These are phyloP conservation scores for Macaca nemestrina DNA, from an alignment of 2,113 vertebrate genomes.

Conservation along the genomic window DNA sequence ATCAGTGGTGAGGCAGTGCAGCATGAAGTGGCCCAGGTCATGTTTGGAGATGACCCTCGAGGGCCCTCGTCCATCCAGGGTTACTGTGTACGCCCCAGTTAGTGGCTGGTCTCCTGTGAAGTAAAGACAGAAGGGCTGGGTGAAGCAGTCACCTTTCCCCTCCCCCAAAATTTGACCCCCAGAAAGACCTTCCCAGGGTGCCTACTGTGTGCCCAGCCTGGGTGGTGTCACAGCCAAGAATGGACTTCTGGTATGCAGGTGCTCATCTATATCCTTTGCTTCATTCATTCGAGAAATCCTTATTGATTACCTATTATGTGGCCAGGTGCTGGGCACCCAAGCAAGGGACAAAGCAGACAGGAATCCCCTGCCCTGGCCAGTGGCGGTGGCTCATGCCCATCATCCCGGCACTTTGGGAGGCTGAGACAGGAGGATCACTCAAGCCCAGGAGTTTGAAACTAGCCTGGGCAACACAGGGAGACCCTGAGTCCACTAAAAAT, in stretches of 20 bases:
- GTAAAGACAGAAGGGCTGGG: background rate
- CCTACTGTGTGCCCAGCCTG: background rate
- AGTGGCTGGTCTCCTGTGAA: slow-evolving; percentile 88
- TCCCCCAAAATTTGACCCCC: too few species aligned
- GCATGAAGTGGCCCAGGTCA: slow-evolving; percentile 93
- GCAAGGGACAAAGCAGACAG: background rate
- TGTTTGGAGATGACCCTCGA: slow-evolving; percentile 92
- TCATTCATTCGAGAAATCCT: background rate
- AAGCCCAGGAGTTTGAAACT: too few species aligned
- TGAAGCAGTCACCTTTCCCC: background rate
- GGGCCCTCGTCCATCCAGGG: slow-evolving; percentile 82
- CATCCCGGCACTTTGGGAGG: too few species aligned
- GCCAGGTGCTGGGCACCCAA: background rate
- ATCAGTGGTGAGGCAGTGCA: slow-evolving; percentile 88
- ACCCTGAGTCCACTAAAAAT: too few species aligned
- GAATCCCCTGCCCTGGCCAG: background rate
- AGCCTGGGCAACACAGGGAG: too few species aligned
- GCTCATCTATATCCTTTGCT: background rate
- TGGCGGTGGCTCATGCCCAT: too few species aligned
- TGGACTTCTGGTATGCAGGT: background rate
- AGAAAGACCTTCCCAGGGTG: background rate
- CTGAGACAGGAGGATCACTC: too few species aligned
- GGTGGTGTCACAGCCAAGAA: background rate
- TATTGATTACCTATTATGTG: background rate
- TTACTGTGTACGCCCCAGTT: slow-evolving; percentile 85